Conservation (phyloP, 1,140 invertebrate species). For the Papilio helenus region DNA sequence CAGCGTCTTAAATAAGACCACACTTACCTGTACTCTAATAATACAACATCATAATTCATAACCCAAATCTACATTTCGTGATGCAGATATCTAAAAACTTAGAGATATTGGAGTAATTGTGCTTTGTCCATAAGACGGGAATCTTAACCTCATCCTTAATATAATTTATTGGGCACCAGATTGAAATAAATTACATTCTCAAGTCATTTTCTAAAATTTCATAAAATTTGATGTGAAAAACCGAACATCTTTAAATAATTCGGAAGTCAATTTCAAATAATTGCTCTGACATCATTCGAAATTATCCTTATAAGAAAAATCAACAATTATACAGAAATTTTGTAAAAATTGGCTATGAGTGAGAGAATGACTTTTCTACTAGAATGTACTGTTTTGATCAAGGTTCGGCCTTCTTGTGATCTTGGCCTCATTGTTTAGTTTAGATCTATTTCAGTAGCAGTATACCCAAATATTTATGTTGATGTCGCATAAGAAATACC, state of each 20-base stretch:
- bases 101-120: not conserved
- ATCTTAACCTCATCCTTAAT: no score
- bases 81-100: not conserved
- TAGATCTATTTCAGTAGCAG: constrained; percentile 2
- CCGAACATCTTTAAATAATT: not conserved
- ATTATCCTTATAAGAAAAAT: not conserved
- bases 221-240: not conserved
- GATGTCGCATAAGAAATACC: not conserved
- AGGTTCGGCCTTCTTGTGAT: constrained; percentile 29
- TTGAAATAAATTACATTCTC: no score
- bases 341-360: not conserved
- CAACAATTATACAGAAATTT: not conserved
- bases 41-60: not conserved
- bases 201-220: not conserved
- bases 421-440: constrained; percentile 37
- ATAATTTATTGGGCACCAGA: no score
- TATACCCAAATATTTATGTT: not conserved
- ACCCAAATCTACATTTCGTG: not conserved
- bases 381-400: not conserved
- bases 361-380: not conserved
- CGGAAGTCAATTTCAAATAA: no score
- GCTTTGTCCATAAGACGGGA: no score
- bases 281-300: no score
- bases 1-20: no score
- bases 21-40: constrained; percentile 34